Conservation (phyloP, 2,113 vertebrate species). For the Condylura cristata region DNA sequence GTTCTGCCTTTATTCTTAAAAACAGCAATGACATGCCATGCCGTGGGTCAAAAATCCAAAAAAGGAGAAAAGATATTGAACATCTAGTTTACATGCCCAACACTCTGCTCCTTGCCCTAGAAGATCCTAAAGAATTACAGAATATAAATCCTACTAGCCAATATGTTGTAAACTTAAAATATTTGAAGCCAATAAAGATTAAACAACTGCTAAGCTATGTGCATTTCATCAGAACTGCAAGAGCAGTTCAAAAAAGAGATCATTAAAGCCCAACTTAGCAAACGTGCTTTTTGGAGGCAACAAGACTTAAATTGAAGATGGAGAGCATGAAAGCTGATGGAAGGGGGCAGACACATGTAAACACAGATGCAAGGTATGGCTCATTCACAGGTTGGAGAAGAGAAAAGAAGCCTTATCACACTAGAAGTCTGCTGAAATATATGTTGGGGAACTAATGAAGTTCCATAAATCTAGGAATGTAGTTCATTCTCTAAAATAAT, state of each 20-base stretch:
- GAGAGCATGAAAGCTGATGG: neutral
- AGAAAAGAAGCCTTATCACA: neutral
- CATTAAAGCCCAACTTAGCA: neutral
- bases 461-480: neutral
- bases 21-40: neutral
- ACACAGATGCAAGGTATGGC: neutral
- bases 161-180: neutral
- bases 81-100: neutral
- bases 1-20: neutral
- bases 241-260: neutral
- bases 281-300: neutral
- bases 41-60: neutral
- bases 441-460: neutral
- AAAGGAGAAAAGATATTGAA: neutral
- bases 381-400: neutral
- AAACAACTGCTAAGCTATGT: neutral
- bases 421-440: neutral
- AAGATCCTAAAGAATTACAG: neutral
- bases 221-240: neutral
- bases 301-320: neutral
- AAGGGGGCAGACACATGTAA: neutral
- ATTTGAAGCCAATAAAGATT: neutral
- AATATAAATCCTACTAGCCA: neutral
- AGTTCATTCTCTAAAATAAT: neutral
- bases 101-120: no score